Percentiles rank a stretch among this genome's conserved stretches.
These are phyloP conservation scores for Chondrosia reniformis DNA, from an alignment of 37 sponge, comb jelly and placozoan genomes.

Conservation along the genomic window DNA sequence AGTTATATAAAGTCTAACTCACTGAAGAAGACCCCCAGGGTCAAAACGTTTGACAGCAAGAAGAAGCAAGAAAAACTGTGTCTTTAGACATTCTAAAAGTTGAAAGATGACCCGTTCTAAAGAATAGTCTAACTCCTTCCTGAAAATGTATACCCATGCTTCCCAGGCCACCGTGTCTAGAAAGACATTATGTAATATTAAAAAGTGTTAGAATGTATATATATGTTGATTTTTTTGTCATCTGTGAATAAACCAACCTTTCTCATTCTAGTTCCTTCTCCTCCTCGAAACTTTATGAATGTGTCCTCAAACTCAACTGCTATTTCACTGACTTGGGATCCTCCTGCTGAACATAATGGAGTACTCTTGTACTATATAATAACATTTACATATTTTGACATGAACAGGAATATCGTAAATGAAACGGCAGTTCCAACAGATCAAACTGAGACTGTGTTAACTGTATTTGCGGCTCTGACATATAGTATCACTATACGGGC, in stretches of 20 bases:
- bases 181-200: too few relatives aligned
- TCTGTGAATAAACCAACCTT: neutral
- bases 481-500: neutral
- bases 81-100: too few relatives aligned
- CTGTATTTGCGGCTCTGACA: neutral
- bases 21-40: too few relatives aligned
- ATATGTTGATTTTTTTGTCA: neutral
- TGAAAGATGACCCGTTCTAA: too few relatives aligned
- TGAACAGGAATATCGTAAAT: neutral
- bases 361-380: neutral
- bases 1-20: too few relatives aligned
- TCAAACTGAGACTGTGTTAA: too few relatives aligned
- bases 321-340: neutral
- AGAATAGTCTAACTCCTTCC: too few relatives aligned
- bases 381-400: neutral
- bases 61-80: too few relatives aligned
- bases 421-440: neutral
- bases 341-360: conserved; percentile 2
- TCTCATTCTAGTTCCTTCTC: neutral
- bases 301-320: neutral
- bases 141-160: too few relatives aligned
- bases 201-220: too few relatives aligned
- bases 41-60: too few relatives aligned
- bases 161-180: too few relatives aligned
- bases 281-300: neutral